These are phyloP conservation scores for Ifrita kowaldi DNA, from an alignment of 2,113 vertebrate species.

Conservation along the genomic window DNA sequence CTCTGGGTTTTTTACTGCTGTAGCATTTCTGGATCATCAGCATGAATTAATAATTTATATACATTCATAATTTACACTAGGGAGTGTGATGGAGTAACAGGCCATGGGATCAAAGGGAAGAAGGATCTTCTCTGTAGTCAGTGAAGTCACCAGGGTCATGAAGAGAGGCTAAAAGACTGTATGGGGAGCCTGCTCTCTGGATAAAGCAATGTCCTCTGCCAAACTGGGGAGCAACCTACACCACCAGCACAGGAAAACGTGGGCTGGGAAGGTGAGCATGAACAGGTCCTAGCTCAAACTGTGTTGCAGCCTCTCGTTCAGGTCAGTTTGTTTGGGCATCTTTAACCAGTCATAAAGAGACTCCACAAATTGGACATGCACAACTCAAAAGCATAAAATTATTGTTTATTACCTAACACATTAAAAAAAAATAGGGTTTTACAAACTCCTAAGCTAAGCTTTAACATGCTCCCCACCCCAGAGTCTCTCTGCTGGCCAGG, in stretches of 20 bases:
- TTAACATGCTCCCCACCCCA: background rate
- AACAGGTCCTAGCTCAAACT: background rate
- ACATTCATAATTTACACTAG: background rate
- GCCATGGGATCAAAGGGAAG: background rate
- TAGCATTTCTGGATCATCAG: background rate
- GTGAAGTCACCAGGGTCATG: background rate
- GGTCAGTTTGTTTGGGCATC: background rate
- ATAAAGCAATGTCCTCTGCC: background rate
- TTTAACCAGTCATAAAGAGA: background rate
- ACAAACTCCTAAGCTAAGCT: background rate
- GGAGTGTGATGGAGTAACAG: background rate
- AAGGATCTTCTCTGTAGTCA: background rate
- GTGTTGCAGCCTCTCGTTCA: background rate
- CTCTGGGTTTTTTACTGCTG: background rate
- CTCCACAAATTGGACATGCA: background rate
- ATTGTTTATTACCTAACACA: accelerated
- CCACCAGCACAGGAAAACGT: background rate
- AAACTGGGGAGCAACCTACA: background rate
- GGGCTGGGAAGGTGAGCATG: background rate
- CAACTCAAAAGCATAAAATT: background rate
- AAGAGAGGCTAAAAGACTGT: background rate
- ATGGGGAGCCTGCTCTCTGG: background rate
- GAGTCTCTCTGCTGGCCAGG: background rate
- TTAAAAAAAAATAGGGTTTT: background rate
- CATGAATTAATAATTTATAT: background rate